Base-by-base conservation (phyloP, 2,113 vertebrate genomes). In the Caranx melampygus region DNA sequence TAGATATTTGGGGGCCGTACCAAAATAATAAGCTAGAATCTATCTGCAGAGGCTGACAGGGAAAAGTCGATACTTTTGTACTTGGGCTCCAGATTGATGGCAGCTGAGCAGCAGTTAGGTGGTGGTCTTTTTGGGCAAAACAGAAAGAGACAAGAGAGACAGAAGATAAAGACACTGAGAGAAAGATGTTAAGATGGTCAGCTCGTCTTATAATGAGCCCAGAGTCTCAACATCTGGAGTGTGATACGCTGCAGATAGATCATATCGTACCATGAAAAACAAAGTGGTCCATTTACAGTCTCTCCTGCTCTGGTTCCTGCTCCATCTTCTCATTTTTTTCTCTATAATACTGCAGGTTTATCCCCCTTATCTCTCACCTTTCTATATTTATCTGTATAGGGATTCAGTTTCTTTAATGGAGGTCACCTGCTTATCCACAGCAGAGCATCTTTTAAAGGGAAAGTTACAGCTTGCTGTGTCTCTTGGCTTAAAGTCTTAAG, bases 41-140 rank as follows among this genome's bases (percentile, higher is more conserved):
- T 80, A 79, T 92, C 87, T 91, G 79, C 69, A 78, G 68, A 82
- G 65, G 34, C 82, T 88, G 93, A 89, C 82, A 81, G 55, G 66
- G 67, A 89, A 84, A 91, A 87, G 88, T 87, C 87, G 2, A 93
- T 92, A 88, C 49, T 84, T 89, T 87, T 85, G 72, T 76, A 77
- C 83, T 72, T 82, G 44, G 81, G 72, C 45, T 74, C 62, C 82
- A 88, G 82, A 93, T 88, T 91, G 87, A 91, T 92, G 87, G 71
- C 72, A 75, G 62, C 66, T 85, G 81, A 84, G 73, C 59, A 70
- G 59, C 73, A 77, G 71, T 77, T 64, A 40, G 45, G 47, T 73
- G 84, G 69, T 64, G 77, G 70, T 59, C 59, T 74, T 87, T 85
- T 79, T 70, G 44, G 78, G 49, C 11, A 60, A 78, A 87, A 77